Conservation (phyloP, 2,113 vertebrate genomes). For the Ctenodactylus gundi region DNA sequence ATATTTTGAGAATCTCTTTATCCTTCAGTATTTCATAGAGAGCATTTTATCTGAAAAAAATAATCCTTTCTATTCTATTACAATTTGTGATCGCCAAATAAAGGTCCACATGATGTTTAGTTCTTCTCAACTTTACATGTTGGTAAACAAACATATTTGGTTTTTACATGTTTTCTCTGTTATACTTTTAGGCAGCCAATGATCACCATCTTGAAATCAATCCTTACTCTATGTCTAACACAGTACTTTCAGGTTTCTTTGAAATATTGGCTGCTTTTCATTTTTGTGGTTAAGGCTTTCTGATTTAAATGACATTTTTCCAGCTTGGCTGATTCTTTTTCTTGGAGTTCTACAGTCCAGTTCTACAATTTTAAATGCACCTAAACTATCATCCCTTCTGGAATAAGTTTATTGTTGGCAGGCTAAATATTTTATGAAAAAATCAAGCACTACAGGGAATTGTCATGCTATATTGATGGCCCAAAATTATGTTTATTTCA, state of each 20-base stretch:
- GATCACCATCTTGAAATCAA: constrained; percentile 12
- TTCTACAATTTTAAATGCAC: background rate
- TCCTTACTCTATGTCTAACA: background rate
- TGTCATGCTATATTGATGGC: background rate
- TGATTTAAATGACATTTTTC: background rate
- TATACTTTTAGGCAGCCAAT: constrained; percentile 29
- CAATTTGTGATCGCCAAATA: constrained; percentile 17
- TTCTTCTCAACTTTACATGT: constrained; percentile 25
- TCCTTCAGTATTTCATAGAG: background rate
- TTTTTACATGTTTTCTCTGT: constrained; percentile 34
- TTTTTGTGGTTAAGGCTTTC: constrained; percentile 13
- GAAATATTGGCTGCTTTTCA: constrained; percentile 18
- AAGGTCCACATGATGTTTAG: background rate
- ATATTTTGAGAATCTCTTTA: background rate
- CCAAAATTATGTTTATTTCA: background rate
- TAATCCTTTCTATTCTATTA: background rate
- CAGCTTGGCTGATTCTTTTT: background rate
- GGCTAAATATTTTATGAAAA: background rate
- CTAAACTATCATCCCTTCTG: background rate
- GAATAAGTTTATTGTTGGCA: background rate
- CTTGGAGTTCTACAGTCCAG: background rate
- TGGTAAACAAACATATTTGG: constrained; percentile 39
- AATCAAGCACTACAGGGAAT: background rate
- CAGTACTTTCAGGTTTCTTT: constrained; percentile 46
- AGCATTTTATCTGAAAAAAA: background rate